Conservation (phyloP, 2,113 vertebrate species). For the Collichthys lucidus region DNA sequence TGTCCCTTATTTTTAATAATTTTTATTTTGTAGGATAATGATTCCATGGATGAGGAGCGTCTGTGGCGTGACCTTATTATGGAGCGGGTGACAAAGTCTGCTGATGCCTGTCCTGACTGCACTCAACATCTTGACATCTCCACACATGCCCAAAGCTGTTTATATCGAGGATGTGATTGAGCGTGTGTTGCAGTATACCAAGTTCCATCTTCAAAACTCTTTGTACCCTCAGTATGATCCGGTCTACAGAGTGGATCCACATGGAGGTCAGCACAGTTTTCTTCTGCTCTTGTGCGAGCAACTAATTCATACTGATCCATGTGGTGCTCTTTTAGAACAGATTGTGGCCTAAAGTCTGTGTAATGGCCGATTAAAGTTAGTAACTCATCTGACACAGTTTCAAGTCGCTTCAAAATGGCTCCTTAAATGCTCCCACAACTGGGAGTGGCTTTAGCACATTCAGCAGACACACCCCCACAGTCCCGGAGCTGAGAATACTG, state of each 20-base stretch:
- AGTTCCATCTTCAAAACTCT: constrained; percentile 97
- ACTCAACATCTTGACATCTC: constrained; percentile 97
- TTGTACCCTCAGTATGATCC: constrained; percentile 98
- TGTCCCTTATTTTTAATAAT: background rate
- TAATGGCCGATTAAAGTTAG: no score
- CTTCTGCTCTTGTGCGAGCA: background rate
- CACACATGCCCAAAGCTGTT: constrained; percentile 96
- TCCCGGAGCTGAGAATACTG: no score
- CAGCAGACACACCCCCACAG: no score
- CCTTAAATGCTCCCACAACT: no score
- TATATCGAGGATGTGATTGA: constrained; percentile 98
- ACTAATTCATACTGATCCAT: background rate
- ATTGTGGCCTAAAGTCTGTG: background rate
- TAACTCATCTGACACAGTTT: no score
- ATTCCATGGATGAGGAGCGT: constrained; percentile 95
- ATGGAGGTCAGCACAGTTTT: constrained; percentile 87
- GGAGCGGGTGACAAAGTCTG: constrained; percentile 97
- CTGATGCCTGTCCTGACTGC: constrained; percentile 95
- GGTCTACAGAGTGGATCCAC: constrained; percentile 89
- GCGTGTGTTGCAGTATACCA: constrained; percentile 95
- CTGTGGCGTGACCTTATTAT: constrained; percentile 98
- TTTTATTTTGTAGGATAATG: constrained; percentile 86
- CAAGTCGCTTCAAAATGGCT: no score
- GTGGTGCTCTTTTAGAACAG: background rate
- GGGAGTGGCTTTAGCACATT: no score